Evolutionary conservation across 2,888 invertebrate species (phyloP), one percentile per base, ranked within the genome.

Genomic region (Junonia oenone): DNA sequence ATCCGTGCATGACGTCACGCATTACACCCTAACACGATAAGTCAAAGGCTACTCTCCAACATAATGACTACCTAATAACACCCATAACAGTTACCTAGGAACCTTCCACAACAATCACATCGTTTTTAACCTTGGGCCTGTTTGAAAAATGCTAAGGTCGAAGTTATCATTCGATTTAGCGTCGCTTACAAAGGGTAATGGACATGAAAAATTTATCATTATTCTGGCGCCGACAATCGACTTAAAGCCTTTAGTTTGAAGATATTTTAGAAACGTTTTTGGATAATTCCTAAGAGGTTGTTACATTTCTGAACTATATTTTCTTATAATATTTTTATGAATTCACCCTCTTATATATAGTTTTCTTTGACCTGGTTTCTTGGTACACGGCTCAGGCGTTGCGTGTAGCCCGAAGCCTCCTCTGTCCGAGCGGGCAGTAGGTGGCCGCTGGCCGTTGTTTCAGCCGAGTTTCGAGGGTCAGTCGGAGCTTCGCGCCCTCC

Each of bases 401-500:
- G 66, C 76, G 73, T 75, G 81, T 75, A 78, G 74, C 79, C 76
- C 75, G 72, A 65, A 71, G 63, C 72, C 73, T 62, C 71, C 73
- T 68, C 67, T 72, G 83, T 78, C 68, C 83, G 70, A 78, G 75
- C 75, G 83, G 82, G 75, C 82, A 78, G 78, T 73, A 69, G 73
- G 68, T 68, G 67, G 63, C 66, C 63, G 61, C 53, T 51, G 52
- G 45, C 58, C 53, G 40, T 48, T 52, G 59, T 53, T 53, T 54
- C 54, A 54, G 53, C 53, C 54, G 59, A 62, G 63, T 59, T 53
- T 63, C 64, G 64, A 65, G 65, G 69, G 69, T 62, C 88, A 88
- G 89, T 89, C 83, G 80, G 78, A 75, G 85, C 81, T 76, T 67
- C 79, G 88, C 89, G 86, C 83, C 82, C 83, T 81, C 75, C 79